Conservation (phyloP, 2,888 invertebrate species). For the Labia minor region DNA sequence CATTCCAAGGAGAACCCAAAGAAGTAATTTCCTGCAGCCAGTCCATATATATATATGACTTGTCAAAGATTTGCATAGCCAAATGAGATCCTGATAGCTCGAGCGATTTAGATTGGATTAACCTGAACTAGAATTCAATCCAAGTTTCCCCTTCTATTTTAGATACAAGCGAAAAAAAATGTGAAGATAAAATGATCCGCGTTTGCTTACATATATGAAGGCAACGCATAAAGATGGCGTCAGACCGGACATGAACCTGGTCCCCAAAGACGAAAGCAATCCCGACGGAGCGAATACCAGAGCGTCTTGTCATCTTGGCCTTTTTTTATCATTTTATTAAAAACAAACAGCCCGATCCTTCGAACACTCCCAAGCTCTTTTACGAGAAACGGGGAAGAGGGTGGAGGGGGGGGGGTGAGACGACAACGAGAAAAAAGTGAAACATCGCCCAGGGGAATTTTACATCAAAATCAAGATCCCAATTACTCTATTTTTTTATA, state of each 20-base stretch:
- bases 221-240: neutral
- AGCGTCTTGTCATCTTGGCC: neutral
- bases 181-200: neutral
- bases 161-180: too few relatives aligned
- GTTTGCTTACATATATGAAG: too few relatives aligned
- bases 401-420: too few relatives aligned
- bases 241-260: constrained; percentile 3
- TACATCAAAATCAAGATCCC: too few relatives aligned
- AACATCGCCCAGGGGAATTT: too few relatives aligned
- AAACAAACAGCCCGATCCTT: neutral
- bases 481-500: too few relatives aligned
- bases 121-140: neutral
- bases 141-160: neutral
- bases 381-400: too few relatives aligned
- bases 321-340: constrained; percentile 1
- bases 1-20: neutral
- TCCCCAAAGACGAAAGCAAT: neutral
- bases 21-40: constrained; percentile 7
- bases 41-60: constrained; percentile 4
- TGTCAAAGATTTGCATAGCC: constrained; percentile 13
- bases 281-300: neutral
- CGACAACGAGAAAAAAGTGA: too few relatives aligned
- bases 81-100: constrained; percentile 13
- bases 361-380: too few relatives aligned
- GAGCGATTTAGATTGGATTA: constrained; percentile 13